A percentile compares a stretch with the other conserved stretches of the same genome.
phyloP scores from a whole-genome alignment of 2,113 vertebrate genomes.

The Monopterus albus region DNA sequence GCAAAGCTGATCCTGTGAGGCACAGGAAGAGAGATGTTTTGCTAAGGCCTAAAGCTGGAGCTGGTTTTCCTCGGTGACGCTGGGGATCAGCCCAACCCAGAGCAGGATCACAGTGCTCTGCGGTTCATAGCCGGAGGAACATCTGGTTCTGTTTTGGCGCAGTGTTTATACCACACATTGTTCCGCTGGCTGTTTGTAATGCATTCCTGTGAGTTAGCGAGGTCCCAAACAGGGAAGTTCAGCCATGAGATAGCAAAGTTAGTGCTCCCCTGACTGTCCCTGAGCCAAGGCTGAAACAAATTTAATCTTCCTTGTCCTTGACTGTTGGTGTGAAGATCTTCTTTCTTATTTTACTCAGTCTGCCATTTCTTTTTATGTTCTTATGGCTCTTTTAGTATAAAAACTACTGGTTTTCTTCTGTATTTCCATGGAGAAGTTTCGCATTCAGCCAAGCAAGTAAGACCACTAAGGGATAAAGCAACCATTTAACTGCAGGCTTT shows the following conservation, averaged over 20 bases:
- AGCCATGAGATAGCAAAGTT: slow-evolving; percentile 52
- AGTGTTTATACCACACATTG: slow-evolving; percentile 66
- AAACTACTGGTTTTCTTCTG: slow-evolving; percentile 57
- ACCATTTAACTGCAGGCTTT: slow-evolving; percentile 48
- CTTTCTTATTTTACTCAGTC: not conserved
- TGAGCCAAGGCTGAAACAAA: not conserved
- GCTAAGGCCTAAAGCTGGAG: slow-evolving; percentile 60
- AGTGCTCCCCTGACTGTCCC: slow-evolving; percentile 3
- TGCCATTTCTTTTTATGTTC: slow-evolving; percentile 2
- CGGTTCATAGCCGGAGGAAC: slow-evolving; percentile 56
- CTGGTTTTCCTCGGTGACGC: slow-evolving; percentile 59
- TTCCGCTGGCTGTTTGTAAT: slow-evolving; percentile 73
- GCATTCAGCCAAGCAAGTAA: slow-evolving; percentile 20
- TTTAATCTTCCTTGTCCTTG: slow-evolving; percentile 28
- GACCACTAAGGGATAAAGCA: slow-evolving; percentile 11
- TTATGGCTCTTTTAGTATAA: slow-evolving; percentile 10
- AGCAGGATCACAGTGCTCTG: slow-evolving; percentile 54
- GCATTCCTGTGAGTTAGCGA: slow-evolving; percentile 48
- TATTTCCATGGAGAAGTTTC: slow-evolving; percentile 33
- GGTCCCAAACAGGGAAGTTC: slow-evolving; percentile 54
- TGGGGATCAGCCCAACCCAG: slow-evolving; percentile 66
- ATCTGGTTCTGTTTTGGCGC: slow-evolving; percentile 77
- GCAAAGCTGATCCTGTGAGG: slow-evolving; percentile 35
- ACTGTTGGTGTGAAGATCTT: not conserved
- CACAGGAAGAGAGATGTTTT: slow-evolving; percentile 69